Evolutionary conservation across 2,797 vertebrate genomes (phyloP).

Genomic region (Cynodonichthys magdalenae): DNA sequence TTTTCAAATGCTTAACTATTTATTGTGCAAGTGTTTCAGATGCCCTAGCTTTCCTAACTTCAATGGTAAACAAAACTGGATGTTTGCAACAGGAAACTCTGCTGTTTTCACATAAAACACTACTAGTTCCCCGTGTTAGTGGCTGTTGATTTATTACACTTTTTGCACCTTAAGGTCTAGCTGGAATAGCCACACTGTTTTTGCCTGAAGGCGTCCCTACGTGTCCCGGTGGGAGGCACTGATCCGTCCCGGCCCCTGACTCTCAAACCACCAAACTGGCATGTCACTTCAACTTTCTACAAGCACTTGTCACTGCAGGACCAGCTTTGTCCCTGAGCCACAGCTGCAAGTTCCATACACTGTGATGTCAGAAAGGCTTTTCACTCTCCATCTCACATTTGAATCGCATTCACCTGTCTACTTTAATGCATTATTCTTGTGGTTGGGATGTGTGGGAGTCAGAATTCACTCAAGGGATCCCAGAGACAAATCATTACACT

Average conservation of each 20-base stretch:
- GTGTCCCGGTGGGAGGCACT: conserved; percentile 51
- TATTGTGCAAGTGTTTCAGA: too few species aligned
- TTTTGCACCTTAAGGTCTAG: conserved; percentile 35
- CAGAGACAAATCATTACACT: conserved; percentile 47
- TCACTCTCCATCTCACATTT: conserved; percentile 50
- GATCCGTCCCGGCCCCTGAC: conserved; percentile 59
- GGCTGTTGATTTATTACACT: conserved; percentile 41
- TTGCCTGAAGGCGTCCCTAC: conserved; percentile 51
- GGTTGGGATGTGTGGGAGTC: conserved; percentile 41
- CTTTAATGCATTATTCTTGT: conserved; percentile 58
- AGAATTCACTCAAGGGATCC: conserved; percentile 45
- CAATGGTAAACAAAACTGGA: background rate
- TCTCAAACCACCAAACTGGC: conserved; percentile 67
- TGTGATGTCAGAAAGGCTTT: conserved; percentile 57
- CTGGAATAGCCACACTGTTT: conserved; percentile 36
- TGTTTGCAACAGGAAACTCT: conserved; percentile 33
- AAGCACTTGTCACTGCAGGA: conserved; percentile 63
- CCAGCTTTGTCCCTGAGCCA: conserved; percentile 54
- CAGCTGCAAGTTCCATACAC: conserved; percentile 48
- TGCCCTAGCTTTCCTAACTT: too few species aligned
- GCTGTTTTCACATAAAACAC: conserved; percentile 41
- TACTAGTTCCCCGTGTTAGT: conserved; percentile 42
- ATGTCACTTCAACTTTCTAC: conserved; percentile 70
- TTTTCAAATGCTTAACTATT: too few species aligned
- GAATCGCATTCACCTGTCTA: conserved; percentile 57